A percentile compares a stretch with the other conserved stretches of the same genome.
Conservation (phyloP, 2,888 invertebrate species). For the Idaea biselata region DNA sequence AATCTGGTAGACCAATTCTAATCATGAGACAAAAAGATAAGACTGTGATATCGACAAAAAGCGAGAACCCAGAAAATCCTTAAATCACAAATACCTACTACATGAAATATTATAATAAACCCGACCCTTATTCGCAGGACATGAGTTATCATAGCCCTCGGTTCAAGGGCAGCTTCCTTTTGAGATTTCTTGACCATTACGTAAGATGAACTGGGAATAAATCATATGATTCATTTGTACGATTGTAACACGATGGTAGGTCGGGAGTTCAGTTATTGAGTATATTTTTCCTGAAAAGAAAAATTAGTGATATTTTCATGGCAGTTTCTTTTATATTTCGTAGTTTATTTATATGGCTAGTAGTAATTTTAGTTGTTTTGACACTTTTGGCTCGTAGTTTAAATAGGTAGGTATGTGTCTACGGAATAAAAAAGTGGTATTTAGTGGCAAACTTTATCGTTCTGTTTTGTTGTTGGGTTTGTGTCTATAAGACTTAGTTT, state of each 20-base stretch:
- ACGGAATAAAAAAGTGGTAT: too few relatives aligned
- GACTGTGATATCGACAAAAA: background rate
- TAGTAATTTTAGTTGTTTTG: background rate
- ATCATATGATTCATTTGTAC: background rate
- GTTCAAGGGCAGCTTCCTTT: background rate
- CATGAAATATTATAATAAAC: background rate
- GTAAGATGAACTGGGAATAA: conserved; percentile 1
- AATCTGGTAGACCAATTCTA: background rate
- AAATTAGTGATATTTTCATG: background rate
- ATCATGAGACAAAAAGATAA: background rate
- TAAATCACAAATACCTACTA: background rate
- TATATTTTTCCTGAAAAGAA: background rate
- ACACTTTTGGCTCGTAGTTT: background rate
- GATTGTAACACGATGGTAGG: background rate
- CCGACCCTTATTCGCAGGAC: background rate
- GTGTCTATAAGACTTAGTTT: too few relatives aligned
- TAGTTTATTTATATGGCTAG: background rate
- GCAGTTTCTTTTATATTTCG: background rate
- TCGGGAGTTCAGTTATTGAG: background rate
- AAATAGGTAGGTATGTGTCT: too few relatives aligned
- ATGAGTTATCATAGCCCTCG: background rate
- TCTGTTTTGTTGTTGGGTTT: too few relatives aligned
- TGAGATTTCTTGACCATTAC: background rate
- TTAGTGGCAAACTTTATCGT: too few relatives aligned
- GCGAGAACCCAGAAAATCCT: background rate